phyloP scores from a whole-genome alignment of 2,888 invertebrate species.

The Ellobium chinense region DNA sequence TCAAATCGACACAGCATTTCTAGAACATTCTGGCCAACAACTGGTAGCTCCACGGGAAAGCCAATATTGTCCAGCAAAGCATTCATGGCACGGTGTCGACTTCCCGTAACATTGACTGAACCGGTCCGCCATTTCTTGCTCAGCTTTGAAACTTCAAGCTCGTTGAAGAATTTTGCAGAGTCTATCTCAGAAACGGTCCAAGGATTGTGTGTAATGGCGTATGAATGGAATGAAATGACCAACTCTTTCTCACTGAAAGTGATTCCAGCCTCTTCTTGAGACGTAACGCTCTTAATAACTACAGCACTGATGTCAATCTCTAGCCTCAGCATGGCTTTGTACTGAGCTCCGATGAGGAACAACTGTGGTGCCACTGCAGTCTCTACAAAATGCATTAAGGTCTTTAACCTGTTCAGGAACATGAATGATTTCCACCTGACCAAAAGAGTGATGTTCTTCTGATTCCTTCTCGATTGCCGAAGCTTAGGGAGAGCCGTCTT shows the following conservation, averaged over 20 bases:
- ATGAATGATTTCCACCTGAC: conserved; percentile 42
- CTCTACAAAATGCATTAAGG: conserved; percentile 21
- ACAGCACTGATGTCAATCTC: conserved; percentile 37
- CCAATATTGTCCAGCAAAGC: conserved; percentile 32
- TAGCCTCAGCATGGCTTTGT: conserved; percentile 39
- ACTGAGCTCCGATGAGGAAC: conserved; percentile 21
- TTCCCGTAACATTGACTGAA: conserved; percentile 30
- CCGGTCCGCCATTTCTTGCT: conserved; percentile 13
- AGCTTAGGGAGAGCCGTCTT: neutral
- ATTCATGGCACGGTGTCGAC: conserved; percentile 19
- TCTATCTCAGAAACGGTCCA: conserved; percentile 36
- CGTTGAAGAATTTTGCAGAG: conserved; percentile 27
- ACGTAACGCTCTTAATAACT: conserved; percentile 1
- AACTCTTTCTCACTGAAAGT: conserved; percentile 23
- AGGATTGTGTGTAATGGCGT: conserved; percentile 10
- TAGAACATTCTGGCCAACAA: conserved; percentile 29
- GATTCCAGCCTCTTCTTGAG: conserved; percentile 41
- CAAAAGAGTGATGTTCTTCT: conserved; percentile 6
- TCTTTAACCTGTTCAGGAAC: conserved; percentile 23
- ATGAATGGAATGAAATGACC: conserved; percentile 35
- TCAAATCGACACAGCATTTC: conserved; percentile 38
- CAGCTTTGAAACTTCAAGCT: conserved; percentile 27
- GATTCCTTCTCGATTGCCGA: too few relatives aligned
- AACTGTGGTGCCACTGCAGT: conserved; percentile 23
- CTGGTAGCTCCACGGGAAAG: conserved; percentile 18